Conservation (phyloP, 2,797 vertebrate species). For the Microtus agrestis region DNA sequence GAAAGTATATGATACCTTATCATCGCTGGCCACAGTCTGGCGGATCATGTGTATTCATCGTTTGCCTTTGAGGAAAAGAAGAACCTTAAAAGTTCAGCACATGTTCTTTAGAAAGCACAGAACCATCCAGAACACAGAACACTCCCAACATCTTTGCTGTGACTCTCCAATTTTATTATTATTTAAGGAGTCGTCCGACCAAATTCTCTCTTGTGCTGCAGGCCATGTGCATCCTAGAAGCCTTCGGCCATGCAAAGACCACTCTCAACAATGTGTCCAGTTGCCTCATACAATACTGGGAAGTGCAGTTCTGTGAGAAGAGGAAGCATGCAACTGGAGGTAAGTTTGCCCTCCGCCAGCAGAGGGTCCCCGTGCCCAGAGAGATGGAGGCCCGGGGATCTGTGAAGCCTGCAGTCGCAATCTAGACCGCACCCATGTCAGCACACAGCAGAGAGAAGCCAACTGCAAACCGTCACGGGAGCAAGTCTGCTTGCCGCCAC, state of each 20-base stretch:
- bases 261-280: conserved; percentile 93
- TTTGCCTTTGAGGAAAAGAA: not conserved
- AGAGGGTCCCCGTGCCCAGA: not conserved
- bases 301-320: conserved; percentile 94
- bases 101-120: accelerated
- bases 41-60: accelerated
- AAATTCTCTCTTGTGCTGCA: conserved; percentile 77
- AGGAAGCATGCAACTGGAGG: conserved; percentile 91
- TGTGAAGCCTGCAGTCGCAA: accelerated
- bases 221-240: conserved; percentile 94
- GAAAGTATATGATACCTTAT: too few species aligned
- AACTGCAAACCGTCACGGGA: accelerated
- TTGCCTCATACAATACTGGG: conserved; percentile 94
- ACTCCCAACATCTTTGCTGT: not conserved
- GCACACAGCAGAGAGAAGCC: not conserved
- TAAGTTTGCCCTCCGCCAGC: conserved; percentile 74
- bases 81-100: not conserved
- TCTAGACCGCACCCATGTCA: too few species aligned
- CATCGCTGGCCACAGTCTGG: not conserved
- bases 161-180: not conserved
- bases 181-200: not conserved
- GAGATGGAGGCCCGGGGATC: conserved; percentile 42
- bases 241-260: conserved; percentile 96
- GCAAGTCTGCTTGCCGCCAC: not conserved
- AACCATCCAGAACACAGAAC: not conserved